Conservation (phyloP, 1,140 invertebrate species). For the Leptinotarsa lineolata region DNA sequence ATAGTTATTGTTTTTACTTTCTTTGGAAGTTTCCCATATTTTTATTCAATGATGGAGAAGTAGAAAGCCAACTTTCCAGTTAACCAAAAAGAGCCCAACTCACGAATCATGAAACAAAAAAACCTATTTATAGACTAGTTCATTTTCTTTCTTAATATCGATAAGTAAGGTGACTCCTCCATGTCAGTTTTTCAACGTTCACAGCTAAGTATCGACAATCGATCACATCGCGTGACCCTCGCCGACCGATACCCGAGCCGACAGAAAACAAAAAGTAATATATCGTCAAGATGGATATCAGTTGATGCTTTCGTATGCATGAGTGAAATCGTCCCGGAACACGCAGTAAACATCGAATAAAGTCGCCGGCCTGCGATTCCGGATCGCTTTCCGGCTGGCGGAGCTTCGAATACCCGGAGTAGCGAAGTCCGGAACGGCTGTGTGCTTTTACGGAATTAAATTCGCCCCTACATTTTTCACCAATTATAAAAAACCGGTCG, state of each 20-base stretch:
- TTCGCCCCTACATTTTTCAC: slow-evolving; percentile 9
- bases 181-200: too few relatives aligned
- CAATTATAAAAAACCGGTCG: not conserved
- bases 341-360: slow-evolving; percentile 42
- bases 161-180: too few relatives aligned
- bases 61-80: too few relatives aligned
- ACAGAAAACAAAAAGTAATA: slow-evolving; percentile 10
- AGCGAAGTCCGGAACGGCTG: slow-evolving; percentile 13
- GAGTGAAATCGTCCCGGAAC: slow-evolving; percentile 36
- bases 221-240: not conserved
- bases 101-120: too few relatives aligned
- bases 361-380: slow-evolving; percentile 32
- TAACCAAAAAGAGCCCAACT: too few relatives aligned
- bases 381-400: slow-evolving; percentile 29
- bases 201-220: not conserved
- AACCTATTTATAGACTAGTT: too few relatives aligned
- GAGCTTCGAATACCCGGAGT: slow-evolving; percentile 20
- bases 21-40: too few relatives aligned
- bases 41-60: too few relatives aligned
- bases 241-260: slow-evolving; percentile 8
- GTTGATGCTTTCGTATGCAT: slow-evolving; percentile 39
- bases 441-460: slow-evolving; percentile 22
- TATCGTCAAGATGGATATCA: slow-evolving; percentile 30
- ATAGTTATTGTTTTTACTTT: too few relatives aligned
- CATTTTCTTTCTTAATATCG: too few relatives aligned